phyloP scores from a whole-genome alignment of 2,113 vertebrate species.

The Oreochromis spilurus region DNA sequence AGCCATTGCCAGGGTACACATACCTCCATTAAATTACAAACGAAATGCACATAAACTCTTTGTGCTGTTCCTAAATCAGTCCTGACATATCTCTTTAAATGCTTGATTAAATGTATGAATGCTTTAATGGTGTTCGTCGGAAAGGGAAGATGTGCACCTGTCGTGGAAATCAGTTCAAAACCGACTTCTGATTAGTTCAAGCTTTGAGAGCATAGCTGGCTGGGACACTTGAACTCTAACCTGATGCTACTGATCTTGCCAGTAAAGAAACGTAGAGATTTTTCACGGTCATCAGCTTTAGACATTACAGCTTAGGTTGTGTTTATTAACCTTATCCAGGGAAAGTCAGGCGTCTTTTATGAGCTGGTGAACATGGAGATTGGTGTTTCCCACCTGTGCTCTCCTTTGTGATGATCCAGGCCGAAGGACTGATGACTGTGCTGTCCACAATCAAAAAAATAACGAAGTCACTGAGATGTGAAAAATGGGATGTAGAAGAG shows the following conservation, averaged over 20 bases:
- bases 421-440: not conserved
- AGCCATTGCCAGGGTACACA: not conserved
- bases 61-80: not conserved
- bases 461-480: not conserved
- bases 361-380: not conserved
- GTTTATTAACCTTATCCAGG: not conserved
- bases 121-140: not conserved
- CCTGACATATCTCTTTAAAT: not conserved
- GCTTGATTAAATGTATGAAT: not conserved
- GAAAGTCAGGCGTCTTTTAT: not conserved
- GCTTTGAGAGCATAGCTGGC: not conserved
- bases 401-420: not conserved
- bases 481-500: not conserved
- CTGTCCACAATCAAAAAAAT: fast-evolving
- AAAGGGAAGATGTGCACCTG: not conserved
- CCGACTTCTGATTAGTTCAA: not conserved
- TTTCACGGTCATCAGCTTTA: not conserved
- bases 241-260: not conserved
- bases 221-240: not conserved
- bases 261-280: not conserved
- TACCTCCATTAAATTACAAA: not conserved
- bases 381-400: not conserved
- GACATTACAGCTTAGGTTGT: not conserved
- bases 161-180: not conserved
- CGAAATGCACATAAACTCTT: not conserved